Evolutionary conservation across 2,888 invertebrate species (phyloP), one percentile per base, ranked within the genome.

Genomic region (Eupeodes luniger): DNA sequence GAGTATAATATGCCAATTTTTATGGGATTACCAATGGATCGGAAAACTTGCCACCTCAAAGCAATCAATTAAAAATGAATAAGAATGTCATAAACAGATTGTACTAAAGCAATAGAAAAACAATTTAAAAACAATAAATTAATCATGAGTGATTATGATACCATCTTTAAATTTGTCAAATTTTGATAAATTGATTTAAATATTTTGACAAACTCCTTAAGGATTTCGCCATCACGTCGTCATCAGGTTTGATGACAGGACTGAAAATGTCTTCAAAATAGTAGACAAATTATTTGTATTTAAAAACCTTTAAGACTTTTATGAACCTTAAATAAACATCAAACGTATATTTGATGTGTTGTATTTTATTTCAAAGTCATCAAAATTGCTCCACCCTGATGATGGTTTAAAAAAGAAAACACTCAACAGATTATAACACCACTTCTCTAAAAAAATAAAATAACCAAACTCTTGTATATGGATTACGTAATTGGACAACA

Each of bases 401-500:
- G 4, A 16, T 5, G 10, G 14, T 19, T 62, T 44, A 16, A 11
- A 4, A 16, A 62, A 62, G 16, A 4, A 16, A 62, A 44, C 11
- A 62, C 16, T 62, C 11, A 3, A 34, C 16, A 62, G 5, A 55
- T 27, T 27, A 27, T 19, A 44, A 16, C 5, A 12, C 40, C 5
- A 27, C 47, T 14, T 47, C 14, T 47, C 27, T 27, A 19, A 47
- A 19, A 47, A 19, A 11, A 55, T 27, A 27, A 27, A 27, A 27
- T 27, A 3, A 27, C 2, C 1, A 44, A 10, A 44, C 19, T 36
- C n/a, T 62, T 11, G 40, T 5, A 40, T 40, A 9, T 7, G 40
- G 66, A 47, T 66, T 66, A 66, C 66, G 66, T 49, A 66, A 66
- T 64, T 47, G 27, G 47, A 64, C 47, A 47, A 14, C 11, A 64